Evolutionary conservation across 2,888 invertebrate genomes (phyloP).

Genomic region (Prosopocoilus inquinatus): DNA sequence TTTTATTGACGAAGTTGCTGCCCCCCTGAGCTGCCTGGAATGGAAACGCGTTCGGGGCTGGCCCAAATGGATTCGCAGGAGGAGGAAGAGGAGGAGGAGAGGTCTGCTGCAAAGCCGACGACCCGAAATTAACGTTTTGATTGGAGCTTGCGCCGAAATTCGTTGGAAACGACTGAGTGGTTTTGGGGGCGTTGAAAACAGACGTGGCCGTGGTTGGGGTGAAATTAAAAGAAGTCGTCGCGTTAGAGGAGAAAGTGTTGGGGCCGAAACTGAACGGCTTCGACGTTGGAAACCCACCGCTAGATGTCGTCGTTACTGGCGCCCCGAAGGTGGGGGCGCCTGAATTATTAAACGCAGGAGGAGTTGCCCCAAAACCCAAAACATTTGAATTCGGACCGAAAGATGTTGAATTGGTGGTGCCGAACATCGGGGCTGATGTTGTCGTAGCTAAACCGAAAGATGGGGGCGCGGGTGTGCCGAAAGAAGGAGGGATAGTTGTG

Average conservation of each 20-base stretch:
- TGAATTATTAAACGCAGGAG: conserved; percentile 1
- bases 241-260: too few relatives aligned
- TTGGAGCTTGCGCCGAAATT: too few relatives aligned
- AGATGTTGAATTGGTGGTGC: background rate
- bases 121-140: background rate
- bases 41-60: background rate
- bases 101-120: background rate
- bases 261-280: background rate
- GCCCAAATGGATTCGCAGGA: conserved; percentile 4
- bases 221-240: too few relatives aligned
- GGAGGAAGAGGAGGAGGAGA: background rate
- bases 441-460: conserved; percentile 42
- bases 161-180: too few relatives aligned
- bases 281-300: background rate
- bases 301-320: background rate
- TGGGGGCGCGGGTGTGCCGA: conserved; percentile 33
- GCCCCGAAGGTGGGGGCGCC: background rate
- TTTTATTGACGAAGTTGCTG: conserved; percentile 1
- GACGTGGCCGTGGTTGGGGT: too few relatives aligned
- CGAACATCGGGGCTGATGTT: conserved; percentile 28
- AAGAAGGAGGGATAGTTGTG: conserved; percentile 11
- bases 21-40: background rate
- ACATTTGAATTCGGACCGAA: background rate
- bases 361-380: background rate
- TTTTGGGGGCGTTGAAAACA: too few relatives aligned